Evolutionary conservation across 1,140 invertebrate species (phyloP), one percentile per base, ranked within the genome.

Genomic region (Meloidogyne exigua): DNA sequence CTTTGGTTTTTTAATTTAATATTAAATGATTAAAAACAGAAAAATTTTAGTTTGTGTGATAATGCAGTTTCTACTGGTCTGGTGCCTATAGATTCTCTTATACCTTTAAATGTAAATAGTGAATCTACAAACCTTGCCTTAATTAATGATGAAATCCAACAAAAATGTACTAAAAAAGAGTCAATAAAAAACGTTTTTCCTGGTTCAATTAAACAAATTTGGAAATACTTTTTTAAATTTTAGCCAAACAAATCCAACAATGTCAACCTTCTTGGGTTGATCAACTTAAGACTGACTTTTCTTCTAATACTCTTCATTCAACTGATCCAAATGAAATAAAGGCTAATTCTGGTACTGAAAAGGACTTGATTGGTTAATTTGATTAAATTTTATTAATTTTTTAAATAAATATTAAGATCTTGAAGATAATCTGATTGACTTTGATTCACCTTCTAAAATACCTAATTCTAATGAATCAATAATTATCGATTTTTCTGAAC

Each of bases 41-140:
- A 3, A n/a, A 23, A 9, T 80, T 76, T 67, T 21, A 80, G 79
- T 78, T 25, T 77, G 7, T 80, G 79, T 42, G 79, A 80, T 18
- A 80, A 80, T 42, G 80, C 79, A 0, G 79, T 80, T 18, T 18
- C 21, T 10, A 49, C 36, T 15, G 80, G 71, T 26, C 63, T 68
- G 18, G 80, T 80, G 1, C 80, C 79, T 28, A 10, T 77, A 21
- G 62, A 68, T 23, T n/a, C 49, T 39, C 68, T 80, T 65, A 36
- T 28, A 32, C 79, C 79, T 36, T 75, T 75, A 26, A 63, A 75
- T 36, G 3, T 62, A 1, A 26, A 15, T 44, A 62, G n/a, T 63
- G 36, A 44, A 26, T 25, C 74, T 57, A 21, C 74, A 23, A 49
- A 68, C 15, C 12, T n/a, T 13, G 21, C 63, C 1, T 23, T 32